phyloP scores from a whole-genome alignment of 2,888 invertebrate genomes.

The Drosophila atroscutellata region DNA sequence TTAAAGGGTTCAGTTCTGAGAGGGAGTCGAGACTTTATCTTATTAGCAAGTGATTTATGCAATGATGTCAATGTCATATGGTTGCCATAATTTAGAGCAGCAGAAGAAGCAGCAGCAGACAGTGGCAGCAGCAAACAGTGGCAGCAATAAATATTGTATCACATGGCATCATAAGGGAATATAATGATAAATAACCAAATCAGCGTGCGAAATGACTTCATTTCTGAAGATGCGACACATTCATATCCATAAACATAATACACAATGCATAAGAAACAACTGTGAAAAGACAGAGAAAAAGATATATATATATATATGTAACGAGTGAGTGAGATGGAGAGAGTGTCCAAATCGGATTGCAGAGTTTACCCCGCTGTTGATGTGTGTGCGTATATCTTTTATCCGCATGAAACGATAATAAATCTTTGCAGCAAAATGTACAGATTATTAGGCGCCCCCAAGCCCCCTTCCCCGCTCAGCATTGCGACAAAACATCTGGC shows the following conservation, averaged over 20 bases:
- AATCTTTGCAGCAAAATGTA: constrained; percentile 77
- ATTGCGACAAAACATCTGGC: constrained; percentile 75
- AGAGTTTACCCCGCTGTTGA: constrained; percentile 42
- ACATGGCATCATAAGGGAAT: constrained; percentile 74
- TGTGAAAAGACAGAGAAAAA: constrained; percentile 27
- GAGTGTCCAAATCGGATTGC: constrained; percentile 32
- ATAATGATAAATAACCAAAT: constrained; percentile 81
- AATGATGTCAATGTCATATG: constrained; percentile 75
- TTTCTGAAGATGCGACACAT: constrained; percentile 65
- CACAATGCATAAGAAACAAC: constrained; percentile 43
- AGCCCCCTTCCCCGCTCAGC: not conserved
- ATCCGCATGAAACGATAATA: constrained; percentile 80
- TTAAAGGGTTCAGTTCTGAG: constrained; percentile 52
- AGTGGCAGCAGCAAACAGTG: constrained; percentile 15
- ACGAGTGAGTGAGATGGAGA: not conserved
- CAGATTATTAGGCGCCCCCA: constrained; percentile 74
- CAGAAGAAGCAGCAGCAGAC: not conserved
- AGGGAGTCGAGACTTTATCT: constrained; percentile 8
- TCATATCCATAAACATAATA: constrained; percentile 55
- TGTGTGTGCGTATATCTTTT: constrained; percentile 76
- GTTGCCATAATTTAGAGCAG: constrained; percentile 62
- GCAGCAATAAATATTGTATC: constrained; percentile 75
- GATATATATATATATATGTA: not conserved
- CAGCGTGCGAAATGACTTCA: constrained; percentile 72
- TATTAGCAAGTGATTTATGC: constrained; percentile 64